These are phyloP conservation scores for Dasypus novemcinctus DNA, from an alignment of 2,113 vertebrate species.

Conservation along the genomic window DNA sequence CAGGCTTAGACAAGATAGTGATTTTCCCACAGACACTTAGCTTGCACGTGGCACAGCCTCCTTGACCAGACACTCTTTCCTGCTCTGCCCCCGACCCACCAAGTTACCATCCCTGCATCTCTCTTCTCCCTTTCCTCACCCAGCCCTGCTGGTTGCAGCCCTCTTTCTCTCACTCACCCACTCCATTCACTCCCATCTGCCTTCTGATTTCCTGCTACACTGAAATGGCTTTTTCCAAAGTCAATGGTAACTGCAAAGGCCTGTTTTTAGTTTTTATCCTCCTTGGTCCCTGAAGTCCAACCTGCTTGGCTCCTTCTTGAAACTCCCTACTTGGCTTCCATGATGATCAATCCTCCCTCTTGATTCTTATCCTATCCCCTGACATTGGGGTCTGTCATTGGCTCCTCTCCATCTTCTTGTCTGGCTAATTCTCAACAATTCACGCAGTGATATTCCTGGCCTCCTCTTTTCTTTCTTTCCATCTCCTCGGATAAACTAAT, in stretches of 20 bases:
- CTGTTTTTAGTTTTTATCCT: too few species aligned
- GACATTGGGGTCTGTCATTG: neutral
- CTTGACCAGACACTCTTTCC: too few species aligned
- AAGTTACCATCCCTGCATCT: neutral
- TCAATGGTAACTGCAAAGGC: neutral
- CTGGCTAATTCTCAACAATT: neutral
- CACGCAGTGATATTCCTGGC: neutral
- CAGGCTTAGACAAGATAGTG: neutral
- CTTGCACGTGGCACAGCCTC: neutral
- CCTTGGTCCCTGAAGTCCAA: neutral
- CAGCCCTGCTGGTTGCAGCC: neutral
- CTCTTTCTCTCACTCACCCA: neutral
- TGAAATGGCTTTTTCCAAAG: too few species aligned
- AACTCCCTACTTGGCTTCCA: neutral
- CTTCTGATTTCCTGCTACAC: neutral
- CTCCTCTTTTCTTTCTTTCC: neutral
- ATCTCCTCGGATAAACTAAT: too few species aligned
- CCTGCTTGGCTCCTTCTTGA: neutral
- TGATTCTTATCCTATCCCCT: neutral
- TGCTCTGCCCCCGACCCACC: accelerated
- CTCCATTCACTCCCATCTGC: neutral
- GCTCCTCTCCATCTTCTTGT: neutral
- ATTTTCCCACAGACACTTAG: neutral
- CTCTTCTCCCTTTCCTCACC: neutral
- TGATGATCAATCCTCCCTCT: neutral